Conservation (phyloP, 1,140 invertebrate genomes). For the Bombus difficillimus region DNA sequence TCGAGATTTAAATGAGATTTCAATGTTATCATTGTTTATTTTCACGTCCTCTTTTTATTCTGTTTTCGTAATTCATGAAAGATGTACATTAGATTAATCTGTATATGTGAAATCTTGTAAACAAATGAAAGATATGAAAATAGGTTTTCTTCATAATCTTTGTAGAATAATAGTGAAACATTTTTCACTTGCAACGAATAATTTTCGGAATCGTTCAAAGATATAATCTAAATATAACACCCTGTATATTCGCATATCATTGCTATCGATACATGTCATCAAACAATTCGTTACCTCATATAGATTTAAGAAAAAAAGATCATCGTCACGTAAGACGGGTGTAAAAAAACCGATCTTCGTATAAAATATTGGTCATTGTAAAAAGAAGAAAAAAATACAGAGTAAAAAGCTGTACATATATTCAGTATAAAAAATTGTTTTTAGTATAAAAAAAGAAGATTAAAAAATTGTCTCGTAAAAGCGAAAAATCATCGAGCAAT, state of each 20-base stretch:
- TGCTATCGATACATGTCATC: no score
- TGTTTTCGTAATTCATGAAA: not conserved
- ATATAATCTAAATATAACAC: not conserved
- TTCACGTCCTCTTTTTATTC: not conserved
- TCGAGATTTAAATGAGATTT: not conserved
- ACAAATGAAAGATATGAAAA: not conserved
- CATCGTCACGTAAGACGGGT: not conserved
- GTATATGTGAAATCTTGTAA: not conserved
- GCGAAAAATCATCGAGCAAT: conserved; percentile 16
- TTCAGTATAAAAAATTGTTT: not conserved
- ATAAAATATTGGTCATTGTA: not conserved
- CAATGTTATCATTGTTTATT: not conserved
- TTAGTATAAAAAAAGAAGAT: not conserved
- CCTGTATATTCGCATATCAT: not conserved
- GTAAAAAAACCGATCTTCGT: conserved; percentile 20
- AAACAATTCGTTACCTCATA: no score
- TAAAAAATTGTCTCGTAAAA: not conserved
- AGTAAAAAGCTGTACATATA: not conserved
- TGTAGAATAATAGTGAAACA: not conserved
- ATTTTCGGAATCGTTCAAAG: no score
- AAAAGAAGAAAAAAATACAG: not conserved
- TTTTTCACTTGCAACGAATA: no score
- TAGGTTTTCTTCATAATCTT: not conserved
- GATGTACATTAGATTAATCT: not conserved
- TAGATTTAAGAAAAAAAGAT: conserved; percentile 19